Base-by-base conservation (phyloP, 2,797 vertebrate species). In the Trichosurus vulpecula region DNA sequence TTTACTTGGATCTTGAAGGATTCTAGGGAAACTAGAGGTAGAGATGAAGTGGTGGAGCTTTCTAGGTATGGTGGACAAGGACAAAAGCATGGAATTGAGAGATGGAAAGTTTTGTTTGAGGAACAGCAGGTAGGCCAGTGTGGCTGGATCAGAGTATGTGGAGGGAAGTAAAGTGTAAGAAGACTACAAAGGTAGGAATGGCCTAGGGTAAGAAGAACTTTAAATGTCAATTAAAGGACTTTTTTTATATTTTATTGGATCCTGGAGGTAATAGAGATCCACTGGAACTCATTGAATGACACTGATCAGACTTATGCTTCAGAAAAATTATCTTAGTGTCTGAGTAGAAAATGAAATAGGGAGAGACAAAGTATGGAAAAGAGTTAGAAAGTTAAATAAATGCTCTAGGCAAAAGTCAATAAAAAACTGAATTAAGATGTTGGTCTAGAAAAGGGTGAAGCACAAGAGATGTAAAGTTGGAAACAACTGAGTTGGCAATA, bases 211-310 rank as follows among this genome's bases (percentile, higher is more conserved):
- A 66, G 35, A 66, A 66, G 35, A n/a, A 19, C 61, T n/a, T 66
- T 94, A 97, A 95, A 92, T 74, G 51, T 11, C 27, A 10, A 95
- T 95, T 93, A 53, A 66, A n/a, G 31, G 1, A 66, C 35, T 66
- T 66, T n/a, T n/a, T n/a, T n/a, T n/a, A 19, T 66, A 19, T 66
- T 66, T 66, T 66, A 66, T 19, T n/a, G 1, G 35, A 66, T 66
- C 35, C 61, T 66, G 4, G 31, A 66, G 14, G 35, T 66, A n/a
- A 19, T 66, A 66, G 61, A 35, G 14, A n/a, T 66, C 35, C 61
- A 66, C 35, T 16, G 35, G 14, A 66, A 16, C 1, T n/a, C 35
- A n/a, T 16, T 16, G 31, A n/a, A 5, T 66, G 35, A n/a, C 35
- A 16, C n/a, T 6, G 14, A n/a, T n/a, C 4, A 66, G 61, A 66